Evolutionary conservation across 2,888 invertebrate species (phyloP), one percentile per base, ranked within the genome.

Genomic region (Mythimna lalbum): DNA sequence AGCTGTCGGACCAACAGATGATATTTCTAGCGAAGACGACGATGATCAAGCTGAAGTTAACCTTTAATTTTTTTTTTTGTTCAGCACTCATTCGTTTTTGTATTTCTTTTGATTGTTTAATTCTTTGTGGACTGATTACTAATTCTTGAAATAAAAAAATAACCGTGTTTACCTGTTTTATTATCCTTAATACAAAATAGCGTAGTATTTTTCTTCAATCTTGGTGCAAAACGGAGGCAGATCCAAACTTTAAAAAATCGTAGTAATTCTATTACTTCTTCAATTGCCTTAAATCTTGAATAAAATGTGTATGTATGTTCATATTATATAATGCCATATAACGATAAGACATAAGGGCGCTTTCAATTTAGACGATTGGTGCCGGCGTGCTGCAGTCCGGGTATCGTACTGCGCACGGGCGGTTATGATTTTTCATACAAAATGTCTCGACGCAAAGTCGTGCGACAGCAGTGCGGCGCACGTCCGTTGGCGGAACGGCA

Each of bases 171-270:
- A 50, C 2, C 1, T 21, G 7, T 21, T 50, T 9, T 50, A 49
- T 19, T 19, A 6, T 7, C 36, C 7, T 4, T 39, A 23, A 5
- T 52, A 52, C 50, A 52, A 52, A 52, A 52, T 52, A 52, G 5
- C 9, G 21, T 21, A 4, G 12, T 4, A 4, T 12, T 4, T 52
- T 62, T 61, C 21, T 21, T 62, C 0, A 61, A 49, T 49, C 1
- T 61, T 61, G 61, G 61, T 61, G 49, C 61, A 61, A 61, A 31
- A 49, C 61, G 10, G 31, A 61, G 21, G 49, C 31, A 61, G n/a
- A 31, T 49, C 31, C 61, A 62, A 62, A 62, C 61, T 49, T 62
- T 1, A 62, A 62, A 62, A 62, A 62, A 49, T 61, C 49, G 4
- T 49, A 61, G 31, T 61, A 31, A 49, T 49, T 61, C 31, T n/a